Conservation (phyloP, 2,888 invertebrate genomes). For the Drosophila melanosoma region DNA sequence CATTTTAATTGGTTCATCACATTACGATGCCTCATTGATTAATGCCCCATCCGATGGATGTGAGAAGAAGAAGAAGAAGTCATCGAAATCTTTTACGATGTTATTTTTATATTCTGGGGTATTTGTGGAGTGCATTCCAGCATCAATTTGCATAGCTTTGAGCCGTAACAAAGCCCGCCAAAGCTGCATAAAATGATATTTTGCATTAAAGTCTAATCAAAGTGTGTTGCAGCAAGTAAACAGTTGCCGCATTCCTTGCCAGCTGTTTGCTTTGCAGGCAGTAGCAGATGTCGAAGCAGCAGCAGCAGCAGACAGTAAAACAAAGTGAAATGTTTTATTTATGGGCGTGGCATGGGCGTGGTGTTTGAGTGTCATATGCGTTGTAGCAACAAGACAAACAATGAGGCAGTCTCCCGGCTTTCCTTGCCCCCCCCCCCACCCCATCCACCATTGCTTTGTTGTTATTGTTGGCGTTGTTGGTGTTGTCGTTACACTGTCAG, state of each 20-base stretch:
- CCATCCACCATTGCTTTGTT: constrained; percentile 8
- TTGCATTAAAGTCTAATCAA: constrained; percentile 81
- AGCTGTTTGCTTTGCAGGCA: constrained; percentile 42
- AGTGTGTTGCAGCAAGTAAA: constrained; percentile 58
- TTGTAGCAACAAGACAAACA: constrained; percentile 76
- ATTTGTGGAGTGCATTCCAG: constrained; percentile 58
- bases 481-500: constrained; percentile 48
- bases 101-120: constrained; percentile 25
- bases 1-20: constrained; percentile 59
- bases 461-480: constrained; percentile 15
- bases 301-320: constrained; percentile 67
- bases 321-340: constrained; percentile 80
- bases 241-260: constrained; percentile 33
- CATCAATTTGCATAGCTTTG: constrained; percentile 65
- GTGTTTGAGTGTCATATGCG: constrained; percentile 75
- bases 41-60: constrained; percentile 19
- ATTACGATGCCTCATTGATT: constrained; percentile 54
- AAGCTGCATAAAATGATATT: constrained; percentile 62
- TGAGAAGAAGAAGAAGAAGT: constrained; percentile 8
- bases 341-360: constrained; percentile 73
- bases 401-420: constrained; percentile 60
- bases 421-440: constrained; percentile 3
- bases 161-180: constrained; percentile 37
- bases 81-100: constrained; percentile 37
- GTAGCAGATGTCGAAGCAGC: constrained; percentile 9